These are phyloP conservation scores for Danio rerio DNA, from an alignment of 2,113 vertebrate species.

Conservation along the genomic window DNA sequence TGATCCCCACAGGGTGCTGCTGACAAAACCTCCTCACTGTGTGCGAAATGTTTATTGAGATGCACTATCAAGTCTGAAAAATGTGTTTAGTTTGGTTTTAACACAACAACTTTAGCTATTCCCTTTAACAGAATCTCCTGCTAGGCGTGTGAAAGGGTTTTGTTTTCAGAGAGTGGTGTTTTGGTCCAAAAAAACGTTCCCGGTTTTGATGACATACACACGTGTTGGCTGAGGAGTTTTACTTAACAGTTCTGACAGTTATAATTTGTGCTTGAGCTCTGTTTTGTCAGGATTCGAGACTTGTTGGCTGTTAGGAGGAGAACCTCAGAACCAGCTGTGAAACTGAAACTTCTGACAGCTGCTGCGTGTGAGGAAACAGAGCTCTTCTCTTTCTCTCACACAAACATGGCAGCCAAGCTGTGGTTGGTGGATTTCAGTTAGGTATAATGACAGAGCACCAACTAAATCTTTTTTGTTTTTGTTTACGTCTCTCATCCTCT, in stretches of 20 bases:
- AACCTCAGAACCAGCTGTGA: constrained; percentile 61
- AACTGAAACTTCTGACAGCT: constrained; percentile 59
- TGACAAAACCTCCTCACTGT: constrained; percentile 9
- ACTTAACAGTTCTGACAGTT: constrained; percentile 68
- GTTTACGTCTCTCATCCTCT: background rate
- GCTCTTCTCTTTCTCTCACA: background rate
- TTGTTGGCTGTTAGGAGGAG: constrained; percentile 57
- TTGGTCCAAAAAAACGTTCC: constrained; percentile 38
- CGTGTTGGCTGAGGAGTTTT: constrained; percentile 46
- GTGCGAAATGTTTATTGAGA: constrained; percentile 26
- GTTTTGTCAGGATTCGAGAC: constrained; percentile 57
- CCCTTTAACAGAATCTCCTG: constrained; percentile 24
- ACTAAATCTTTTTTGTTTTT: background rate
- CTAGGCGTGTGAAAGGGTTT: constrained; percentile 34
- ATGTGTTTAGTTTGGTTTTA: constrained; percentile 21
- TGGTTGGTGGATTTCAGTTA: constrained; percentile 52
- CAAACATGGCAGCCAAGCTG: constrained; percentile 22
- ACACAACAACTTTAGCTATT: background rate
- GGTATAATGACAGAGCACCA: constrained; percentile 50
- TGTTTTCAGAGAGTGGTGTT: constrained; percentile 28
- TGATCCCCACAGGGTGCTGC: background rate
- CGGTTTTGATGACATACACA: constrained; percentile 48
- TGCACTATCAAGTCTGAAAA: constrained; percentile 32
- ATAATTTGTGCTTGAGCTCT: constrained; percentile 61
- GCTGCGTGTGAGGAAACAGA: constrained; percentile 40